Evolutionary conservation across 64 coral and sea anemone species (phyloP).

Genomic region (Pocillopora damicornis): DNA sequence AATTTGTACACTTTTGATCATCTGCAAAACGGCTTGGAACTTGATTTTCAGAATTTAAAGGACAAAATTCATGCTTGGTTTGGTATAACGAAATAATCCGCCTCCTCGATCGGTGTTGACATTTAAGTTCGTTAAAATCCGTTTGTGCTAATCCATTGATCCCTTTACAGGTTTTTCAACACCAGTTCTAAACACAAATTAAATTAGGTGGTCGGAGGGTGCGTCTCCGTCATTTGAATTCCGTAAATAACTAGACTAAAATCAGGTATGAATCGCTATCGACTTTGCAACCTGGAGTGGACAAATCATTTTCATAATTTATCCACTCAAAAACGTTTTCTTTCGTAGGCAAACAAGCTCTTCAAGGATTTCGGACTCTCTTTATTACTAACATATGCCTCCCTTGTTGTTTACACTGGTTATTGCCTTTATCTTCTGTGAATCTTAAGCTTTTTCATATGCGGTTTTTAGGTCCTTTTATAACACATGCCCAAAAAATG

Average conservation of each 20-base stretch:
- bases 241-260: not conserved
- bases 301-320: not conserved
- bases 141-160: conserved; percentile 6
- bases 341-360: not conserved
- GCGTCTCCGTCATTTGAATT: not conserved
- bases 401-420: not conserved
- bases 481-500: not conserved
- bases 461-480: too few species aligned
- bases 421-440: not conserved
- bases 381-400: not conserved
- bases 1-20: too few species aligned
- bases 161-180: not conserved
- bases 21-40: too few species aligned
- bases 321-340: not conserved
- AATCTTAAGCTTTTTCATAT: not conserved
- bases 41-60: too few species aligned
- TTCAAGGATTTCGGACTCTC: not conserved
- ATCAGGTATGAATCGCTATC: not conserved
- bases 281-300: not conserved
- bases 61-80: too few species aligned
- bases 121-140: not conserved
- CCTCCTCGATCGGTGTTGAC: not conserved
- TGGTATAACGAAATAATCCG: too few species aligned
- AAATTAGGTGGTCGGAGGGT: not conserved
- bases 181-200: not conserved